Evolutionary conservation across 2,888 invertebrate genomes (phyloP).

Genomic region (Hirtodrosophila histrioides): DNA sequence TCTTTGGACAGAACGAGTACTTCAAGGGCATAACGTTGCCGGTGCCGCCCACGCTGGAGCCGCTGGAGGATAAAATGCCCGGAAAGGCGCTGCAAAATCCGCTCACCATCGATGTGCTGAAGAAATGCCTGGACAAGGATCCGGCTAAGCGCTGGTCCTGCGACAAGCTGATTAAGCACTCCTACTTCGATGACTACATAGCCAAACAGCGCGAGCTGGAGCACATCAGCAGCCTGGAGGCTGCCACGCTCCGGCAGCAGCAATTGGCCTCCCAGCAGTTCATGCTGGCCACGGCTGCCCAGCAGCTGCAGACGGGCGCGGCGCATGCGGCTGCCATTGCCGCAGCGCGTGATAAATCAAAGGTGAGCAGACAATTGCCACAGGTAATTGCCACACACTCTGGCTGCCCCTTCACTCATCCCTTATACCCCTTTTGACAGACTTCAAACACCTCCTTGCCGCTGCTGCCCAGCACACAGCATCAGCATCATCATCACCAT

Average conservation of each 20-base stretch:
- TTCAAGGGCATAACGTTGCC: constrained; percentile 95
- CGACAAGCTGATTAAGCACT: constrained; percentile 94
- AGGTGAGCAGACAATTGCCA: constrained; percentile 83
- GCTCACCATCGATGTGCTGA: constrained; percentile 92
- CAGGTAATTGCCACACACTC: too few species aligned
- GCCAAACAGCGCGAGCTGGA: constrained; percentile 90
- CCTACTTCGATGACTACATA: constrained; percentile 95
- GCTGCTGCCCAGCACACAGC: constrained; percentile 82
- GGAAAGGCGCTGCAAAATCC: constrained; percentile 88
- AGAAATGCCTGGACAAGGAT: constrained; percentile 98
- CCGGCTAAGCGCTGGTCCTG: constrained; percentile 96
- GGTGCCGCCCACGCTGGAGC: constrained; percentile 93
- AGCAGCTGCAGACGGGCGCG: constrained; percentile 74
- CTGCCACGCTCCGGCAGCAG: constrained; percentile 77
- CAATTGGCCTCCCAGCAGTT: constrained; percentile 79
- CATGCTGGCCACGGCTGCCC: constrained; percentile 71
- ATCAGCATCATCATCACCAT: constrained; percentile 67
- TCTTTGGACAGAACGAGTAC: constrained; percentile 98
- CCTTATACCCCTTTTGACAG: constrained; percentile 47
- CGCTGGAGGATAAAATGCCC: constrained; percentile 94
- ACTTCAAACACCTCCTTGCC: constrained; percentile 85
- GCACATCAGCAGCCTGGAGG: constrained; percentile 82
- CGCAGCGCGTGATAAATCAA: constrained; percentile 86
- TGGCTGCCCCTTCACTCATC: too few species aligned
- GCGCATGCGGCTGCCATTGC: constrained; percentile 69